Evolutionary conservation across 2,888 invertebrate genomes (phyloP).

Genomic region (Tachina fera): DNA sequence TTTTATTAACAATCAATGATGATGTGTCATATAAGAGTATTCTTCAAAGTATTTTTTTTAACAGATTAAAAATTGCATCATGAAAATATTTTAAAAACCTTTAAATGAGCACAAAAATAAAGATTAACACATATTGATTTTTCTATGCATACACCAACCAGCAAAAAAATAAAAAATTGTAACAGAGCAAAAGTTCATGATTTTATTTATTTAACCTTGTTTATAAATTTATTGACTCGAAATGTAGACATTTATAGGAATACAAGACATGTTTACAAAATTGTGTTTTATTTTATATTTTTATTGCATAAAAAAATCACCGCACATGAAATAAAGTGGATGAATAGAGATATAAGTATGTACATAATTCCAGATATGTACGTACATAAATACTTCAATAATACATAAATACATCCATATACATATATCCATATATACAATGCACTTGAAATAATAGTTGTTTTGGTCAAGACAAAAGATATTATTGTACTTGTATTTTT

Average conservation of each 20-base stretch:
- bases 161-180: conserved; percentile 23
- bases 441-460: conserved; percentile 17
- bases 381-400: neutral
- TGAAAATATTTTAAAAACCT: neutral
- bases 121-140: neutral
- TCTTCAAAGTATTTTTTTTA: conserved; percentile 21
- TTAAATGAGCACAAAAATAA: neutral
- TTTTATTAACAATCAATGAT: neutral
- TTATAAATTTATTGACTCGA: conserved; percentile 60
- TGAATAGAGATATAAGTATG: neutral
- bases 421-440: neutral
- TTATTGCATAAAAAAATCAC: conserved; percentile 2
- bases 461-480: conserved; percentile 56
- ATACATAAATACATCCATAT: neutral
- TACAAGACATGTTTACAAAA: conserved; percentile 50
- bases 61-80: conserved; percentile 12
- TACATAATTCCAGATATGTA: conserved; percentile 2
- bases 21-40: conserved; percentile 2
- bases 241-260: conserved; percentile 49
- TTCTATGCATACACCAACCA: neutral
- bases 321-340: conserved; percentile 2
- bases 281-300: conserved; percentile 4
- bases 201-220: conserved; percentile 72
- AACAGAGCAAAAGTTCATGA: conserved; percentile 71
- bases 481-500: too few relatives aligned